These are phyloP conservation scores for Parotocinclus haroldoi DNA, from an alignment of 2,797 vertebrate species.

Conservation along the genomic window DNA sequence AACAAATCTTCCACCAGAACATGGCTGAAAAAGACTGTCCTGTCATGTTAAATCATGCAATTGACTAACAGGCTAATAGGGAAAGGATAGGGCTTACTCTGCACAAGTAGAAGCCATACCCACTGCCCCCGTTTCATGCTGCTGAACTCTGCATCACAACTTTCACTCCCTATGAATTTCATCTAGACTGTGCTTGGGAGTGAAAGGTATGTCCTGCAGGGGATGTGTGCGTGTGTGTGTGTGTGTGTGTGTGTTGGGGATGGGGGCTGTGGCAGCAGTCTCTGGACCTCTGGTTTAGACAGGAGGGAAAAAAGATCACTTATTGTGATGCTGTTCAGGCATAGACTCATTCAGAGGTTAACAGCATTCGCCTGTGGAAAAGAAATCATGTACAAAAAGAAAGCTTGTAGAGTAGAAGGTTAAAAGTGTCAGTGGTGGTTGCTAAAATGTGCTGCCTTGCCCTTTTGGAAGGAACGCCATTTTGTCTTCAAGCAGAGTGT, in stretches of 20 bases:
- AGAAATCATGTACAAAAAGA: conserved; percentile 11
- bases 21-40: conserved; percentile 46
- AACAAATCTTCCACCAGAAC: conserved; percentile 29
- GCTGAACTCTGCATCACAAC: conserved; percentile 41
- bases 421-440: conserved; percentile 6
- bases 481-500: no score
- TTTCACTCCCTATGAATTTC: conserved; percentile 47
- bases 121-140: conserved; percentile 28
- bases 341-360: background rate
- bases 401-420: conserved; percentile 8
- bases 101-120: conserved; percentile 35
- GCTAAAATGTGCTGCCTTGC: background rate
- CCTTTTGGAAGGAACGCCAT: conserved; percentile 9
- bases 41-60: conserved; percentile 49
- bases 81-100: conserved; percentile 23
- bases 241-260: background rate
- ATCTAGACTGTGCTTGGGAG: conserved; percentile 39
- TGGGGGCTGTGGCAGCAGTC: background rate
- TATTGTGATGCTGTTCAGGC: conserved; percentile 1
- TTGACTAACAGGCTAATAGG: conserved; percentile 33
- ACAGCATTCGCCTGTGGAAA: background rate
- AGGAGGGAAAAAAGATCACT: conserved; percentile 11
- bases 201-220: conserved; percentile 41
- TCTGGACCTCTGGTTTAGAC: background rate
- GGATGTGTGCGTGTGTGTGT: no score